These are phyloP conservation scores for Cynopterus brachyotis DNA, from an alignment of 2,113 vertebrate species.

Conservation along the genomic window DNA sequence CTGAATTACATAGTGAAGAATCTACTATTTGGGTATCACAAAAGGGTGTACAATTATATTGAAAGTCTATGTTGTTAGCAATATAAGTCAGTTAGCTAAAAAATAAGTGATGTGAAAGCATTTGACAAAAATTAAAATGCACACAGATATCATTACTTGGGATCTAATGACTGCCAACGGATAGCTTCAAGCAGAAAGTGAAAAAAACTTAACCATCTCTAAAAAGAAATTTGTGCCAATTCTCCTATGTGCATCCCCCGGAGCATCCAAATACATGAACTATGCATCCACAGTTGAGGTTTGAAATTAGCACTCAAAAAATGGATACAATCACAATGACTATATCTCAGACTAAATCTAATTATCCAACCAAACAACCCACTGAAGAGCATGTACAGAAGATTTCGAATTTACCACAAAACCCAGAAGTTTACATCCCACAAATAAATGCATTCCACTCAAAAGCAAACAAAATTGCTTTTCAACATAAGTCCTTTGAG, in stretches of 20 bases:
- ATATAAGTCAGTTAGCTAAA: conserved; percentile 18
- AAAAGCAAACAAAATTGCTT: conserved; percentile 81
- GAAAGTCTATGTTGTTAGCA: not conserved
- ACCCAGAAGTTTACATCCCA: conserved; percentile 70
- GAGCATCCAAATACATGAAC: not conserved
- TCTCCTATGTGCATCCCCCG: fast-evolving
- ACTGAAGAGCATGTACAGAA: conserved; percentile 48
- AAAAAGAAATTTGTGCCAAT: not conserved
- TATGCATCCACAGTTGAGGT: not conserved
- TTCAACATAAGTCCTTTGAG: conserved; percentile 72
- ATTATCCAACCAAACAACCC: conserved; percentile 46
- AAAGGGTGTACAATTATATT: not conserved
- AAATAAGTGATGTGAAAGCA: not conserved
- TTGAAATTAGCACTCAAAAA: conserved; percentile 39
- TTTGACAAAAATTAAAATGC: not conserved
- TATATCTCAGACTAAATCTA: conserved; percentile 67
- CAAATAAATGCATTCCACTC: conserved; percentile 74
- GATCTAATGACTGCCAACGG: not conserved
- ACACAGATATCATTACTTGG: not conserved
- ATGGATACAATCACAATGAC: conserved; percentile 49
- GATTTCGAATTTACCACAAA: conserved; percentile 73
- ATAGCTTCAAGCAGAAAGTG: not conserved
- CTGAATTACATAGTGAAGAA: not conserved
- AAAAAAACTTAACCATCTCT: not conserved
- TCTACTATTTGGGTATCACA: not conserved